Conservation (phyloP, 2,888 invertebrate species). For the Caprella mutica region DNA sequence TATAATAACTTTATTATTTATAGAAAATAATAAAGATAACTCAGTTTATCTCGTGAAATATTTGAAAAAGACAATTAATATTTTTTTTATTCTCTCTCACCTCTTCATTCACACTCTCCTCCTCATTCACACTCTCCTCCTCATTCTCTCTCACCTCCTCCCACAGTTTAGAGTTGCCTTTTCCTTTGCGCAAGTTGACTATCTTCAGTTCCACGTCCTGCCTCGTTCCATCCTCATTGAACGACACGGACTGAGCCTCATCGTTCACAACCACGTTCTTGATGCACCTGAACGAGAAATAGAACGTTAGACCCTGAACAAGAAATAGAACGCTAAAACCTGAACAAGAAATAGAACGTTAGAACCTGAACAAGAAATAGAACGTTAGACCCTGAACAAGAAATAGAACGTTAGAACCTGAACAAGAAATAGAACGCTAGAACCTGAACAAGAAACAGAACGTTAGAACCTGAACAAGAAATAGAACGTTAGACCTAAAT, state of each 20-base stretch:
- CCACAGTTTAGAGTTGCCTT: slow-evolving; percentile 54
- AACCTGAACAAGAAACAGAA: too few species aligned
- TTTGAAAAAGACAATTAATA: neutral
- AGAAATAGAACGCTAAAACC: too few species aligned
- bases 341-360: too few species aligned
- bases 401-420: too few species aligned
- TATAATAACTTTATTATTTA: neutral
- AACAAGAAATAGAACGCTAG: too few species aligned
- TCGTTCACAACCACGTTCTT: slow-evolving; percentile 10
- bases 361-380: too few species aligned
- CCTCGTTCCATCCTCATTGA: slow-evolving; percentile 81
- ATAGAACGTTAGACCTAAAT: too few species aligned
- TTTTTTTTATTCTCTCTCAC: slow-evolving; percentile 2
- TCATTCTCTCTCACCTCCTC: slow-evolving; percentile 55
- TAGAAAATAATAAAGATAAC: slow-evolving; percentile 8
- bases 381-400: too few species aligned
- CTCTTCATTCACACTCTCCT: neutral
- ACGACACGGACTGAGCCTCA: slow-evolving; percentile 51
- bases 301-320: too few species aligned
- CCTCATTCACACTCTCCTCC: slow-evolving; percentile 6
- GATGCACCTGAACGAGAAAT: slow-evolving; percentile 1
- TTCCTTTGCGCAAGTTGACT: slow-evolving; percentile 69
- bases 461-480: too few species aligned
- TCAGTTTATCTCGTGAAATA: slow-evolving; percentile 3
- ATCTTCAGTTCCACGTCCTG: slow-evolving; percentile 82